phyloP scores from a whole-genome alignment of 2,797 vertebrate genomes.

The Huso huso region DNA sequence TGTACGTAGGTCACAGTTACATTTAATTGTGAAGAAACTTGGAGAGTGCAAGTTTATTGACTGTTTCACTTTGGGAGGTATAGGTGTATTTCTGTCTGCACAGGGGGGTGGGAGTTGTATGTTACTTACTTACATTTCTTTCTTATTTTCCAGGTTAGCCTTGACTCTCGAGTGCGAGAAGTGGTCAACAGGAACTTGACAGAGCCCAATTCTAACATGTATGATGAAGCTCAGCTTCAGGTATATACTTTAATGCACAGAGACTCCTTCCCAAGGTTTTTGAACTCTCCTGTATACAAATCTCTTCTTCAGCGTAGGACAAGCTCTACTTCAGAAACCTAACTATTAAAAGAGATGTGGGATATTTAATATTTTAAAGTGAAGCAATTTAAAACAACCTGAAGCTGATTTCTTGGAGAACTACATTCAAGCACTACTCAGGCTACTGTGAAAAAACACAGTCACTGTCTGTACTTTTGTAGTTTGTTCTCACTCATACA shows the following conservation, averaged over 20 bases:
- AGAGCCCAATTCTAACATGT: slow-evolving; percentile 88
- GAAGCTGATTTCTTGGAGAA: slow-evolving; percentile 69
- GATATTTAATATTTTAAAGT: slow-evolving; percentile 53
- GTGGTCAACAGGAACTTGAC: slow-evolving; percentile 88
- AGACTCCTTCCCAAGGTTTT: slow-evolving; percentile 97
- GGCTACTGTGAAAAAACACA: slow-evolving; percentile 72
- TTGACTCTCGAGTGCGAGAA: slow-evolving; percentile 95
- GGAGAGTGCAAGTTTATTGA: too few species aligned
- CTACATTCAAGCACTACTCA: slow-evolving; percentile 78
- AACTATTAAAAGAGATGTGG: slow-evolving; percentile 53
- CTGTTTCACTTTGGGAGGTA: too few species aligned
- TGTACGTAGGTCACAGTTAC: too few species aligned
- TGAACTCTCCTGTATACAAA: slow-evolving; percentile 97
- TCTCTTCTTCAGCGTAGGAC: slow-evolving; percentile 87
- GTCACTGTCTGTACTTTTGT: slow-evolving; percentile 52
- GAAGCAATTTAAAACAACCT: slow-evolving; percentile 63
- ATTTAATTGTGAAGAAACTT: too few species aligned
- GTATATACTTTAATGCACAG: slow-evolving; percentile 99
- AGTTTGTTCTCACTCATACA: slow-evolving; percentile 38
- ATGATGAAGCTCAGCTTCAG: slow-evolving; percentile 96
- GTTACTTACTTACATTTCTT: background rate
- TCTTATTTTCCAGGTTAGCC: slow-evolving; percentile 76
- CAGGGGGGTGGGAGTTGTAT: too few species aligned
- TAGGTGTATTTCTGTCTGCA: too few species aligned
- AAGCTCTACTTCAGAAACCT: slow-evolving; percentile 84